Percentiles rank a stretch among this genome's conserved stretches.
phyloP scores from a whole-genome alignment of 2,113 vertebrate species.

The Poecilia latipinna region DNA sequence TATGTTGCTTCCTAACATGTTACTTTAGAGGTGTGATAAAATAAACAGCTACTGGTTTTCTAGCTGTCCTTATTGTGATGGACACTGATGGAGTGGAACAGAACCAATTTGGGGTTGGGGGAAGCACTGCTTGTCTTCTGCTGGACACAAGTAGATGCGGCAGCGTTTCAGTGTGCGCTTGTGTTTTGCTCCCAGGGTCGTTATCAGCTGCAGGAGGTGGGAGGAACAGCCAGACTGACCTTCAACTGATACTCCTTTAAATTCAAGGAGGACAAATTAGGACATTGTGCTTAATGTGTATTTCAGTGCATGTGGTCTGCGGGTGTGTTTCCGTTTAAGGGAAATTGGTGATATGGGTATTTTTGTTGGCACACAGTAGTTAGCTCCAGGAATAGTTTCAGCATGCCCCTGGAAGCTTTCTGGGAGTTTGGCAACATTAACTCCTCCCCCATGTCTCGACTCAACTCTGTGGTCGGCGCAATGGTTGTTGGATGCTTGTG shows the following conservation, averaged over 20 bases:
- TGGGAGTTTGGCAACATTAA: slow-evolving; percentile 27
- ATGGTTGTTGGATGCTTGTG: not conserved
- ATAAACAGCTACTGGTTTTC: not conserved
- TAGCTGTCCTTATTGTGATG: not conserved
- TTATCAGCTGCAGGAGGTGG: slow-evolving; percentile 58
- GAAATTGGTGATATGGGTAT: slow-evolving; percentile 31
- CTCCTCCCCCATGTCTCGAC: not conserved
- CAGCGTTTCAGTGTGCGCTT: slow-evolving; percentile 19
- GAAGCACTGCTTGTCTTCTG: slow-evolving; percentile 43
- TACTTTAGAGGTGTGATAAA: not conserved
- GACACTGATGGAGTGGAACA: slow-evolving; percentile 24
- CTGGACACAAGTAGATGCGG: slow-evolving; percentile 34
- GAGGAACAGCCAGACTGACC: slow-evolving; percentile 45
- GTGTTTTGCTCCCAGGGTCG: slow-evolving; percentile 45
- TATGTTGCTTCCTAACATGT: not conserved
- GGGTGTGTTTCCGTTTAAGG: slow-evolving; percentile 20
- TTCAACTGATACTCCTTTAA: slow-evolving; percentile 48
- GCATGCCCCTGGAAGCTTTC: slow-evolving; percentile 10
- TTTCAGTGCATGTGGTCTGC: slow-evolving; percentile 9
- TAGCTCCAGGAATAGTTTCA: slow-evolving; percentile 35
- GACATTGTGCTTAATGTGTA: slow-evolving; percentile 20
- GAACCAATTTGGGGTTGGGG: slow-evolving; percentile 26
- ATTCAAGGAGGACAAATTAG: slow-evolving; percentile 38
- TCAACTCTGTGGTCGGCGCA: not conserved
- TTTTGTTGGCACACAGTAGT: slow-evolving; percentile 39